A percentile compares a stretch with the other conserved stretches of the same genome.
phyloP scores from a whole-genome alignment of 2,888 invertebrate species.

The Colostygia pectinataria region DNA sequence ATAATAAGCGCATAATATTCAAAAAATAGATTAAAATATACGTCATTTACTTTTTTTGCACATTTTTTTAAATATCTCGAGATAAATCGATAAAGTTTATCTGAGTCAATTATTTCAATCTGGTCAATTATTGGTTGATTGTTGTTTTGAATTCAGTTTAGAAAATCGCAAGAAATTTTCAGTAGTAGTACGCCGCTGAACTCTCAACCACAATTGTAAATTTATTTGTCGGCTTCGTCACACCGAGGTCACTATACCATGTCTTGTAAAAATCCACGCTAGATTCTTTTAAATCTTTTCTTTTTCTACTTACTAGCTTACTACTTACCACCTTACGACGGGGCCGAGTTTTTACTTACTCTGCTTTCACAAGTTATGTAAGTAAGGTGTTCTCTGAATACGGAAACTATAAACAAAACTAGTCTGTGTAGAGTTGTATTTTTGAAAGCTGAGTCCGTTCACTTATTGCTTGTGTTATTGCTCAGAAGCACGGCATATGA shows the following conservation, averaged over 20 bases:
- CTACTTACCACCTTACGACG: conserved; percentile 18
- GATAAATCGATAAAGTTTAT: no score
- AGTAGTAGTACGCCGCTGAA: conserved; percentile 70
- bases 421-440: conserved; percentile 39
- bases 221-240: conserved; percentile 68
- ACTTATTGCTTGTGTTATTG: conserved; percentile 65
- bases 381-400: conserved; percentile 23
- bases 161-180: conserved; percentile 67
- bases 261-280: conserved; percentile 27
- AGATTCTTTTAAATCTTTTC: conserved; percentile 8
- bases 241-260: conserved; percentile 44
- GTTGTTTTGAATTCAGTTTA: conserved; percentile 60
- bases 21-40: no score
- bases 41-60: no score
- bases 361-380: conserved; percentile 22
- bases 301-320: conserved; percentile 7
- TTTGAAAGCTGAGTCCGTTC: conserved; percentile 50
- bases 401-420: conserved; percentile 11
- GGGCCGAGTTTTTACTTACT: conserved; percentile 14
- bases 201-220: conserved; percentile 76
- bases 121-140: conserved; percentile 7
- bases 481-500: conserved; percentile 69
- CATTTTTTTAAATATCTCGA: no score
- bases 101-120: no score
- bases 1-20: no score